phyloP scores from a whole-genome alignment of 2,888 invertebrate species.

The Perithous albicinctus region DNA sequence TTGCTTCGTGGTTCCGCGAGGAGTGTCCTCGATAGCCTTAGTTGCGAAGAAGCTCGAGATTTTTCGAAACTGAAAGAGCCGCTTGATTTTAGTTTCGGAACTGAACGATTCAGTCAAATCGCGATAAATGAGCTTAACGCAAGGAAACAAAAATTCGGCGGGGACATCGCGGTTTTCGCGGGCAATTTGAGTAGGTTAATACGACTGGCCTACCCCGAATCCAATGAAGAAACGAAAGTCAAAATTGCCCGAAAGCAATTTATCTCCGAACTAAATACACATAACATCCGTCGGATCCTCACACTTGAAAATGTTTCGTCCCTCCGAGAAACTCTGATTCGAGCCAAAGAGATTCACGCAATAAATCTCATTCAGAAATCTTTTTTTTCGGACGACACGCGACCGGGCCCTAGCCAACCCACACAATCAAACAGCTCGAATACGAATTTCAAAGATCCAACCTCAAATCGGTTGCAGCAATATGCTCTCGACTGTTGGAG shows the following conservation, averaged over 20 bases:
- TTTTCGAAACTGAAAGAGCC: conserved; percentile 18
- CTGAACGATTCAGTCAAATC: neutral
- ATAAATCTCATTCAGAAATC: neutral
- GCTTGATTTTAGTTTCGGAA: conserved; percentile 20
- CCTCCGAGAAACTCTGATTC: neutral
- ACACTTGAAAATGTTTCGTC: conserved; percentile 5
- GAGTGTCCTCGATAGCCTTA: conserved; percentile 8
- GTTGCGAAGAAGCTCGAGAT: neutral
- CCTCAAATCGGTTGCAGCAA: neutral
- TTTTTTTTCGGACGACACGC: neutral
- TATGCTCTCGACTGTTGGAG: neutral
- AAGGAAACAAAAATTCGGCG: conserved; percentile 26
- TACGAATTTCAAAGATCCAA: neutral
- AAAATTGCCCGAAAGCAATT: neutral
- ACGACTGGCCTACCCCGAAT: neutral
- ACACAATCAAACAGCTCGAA: neutral
- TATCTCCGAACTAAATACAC: neutral
- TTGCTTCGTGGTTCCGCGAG: neutral
- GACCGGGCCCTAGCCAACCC: neutral
- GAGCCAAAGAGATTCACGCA: neutral
- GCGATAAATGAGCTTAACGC: conserved; percentile 4
- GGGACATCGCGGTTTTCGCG: conserved; percentile 2
- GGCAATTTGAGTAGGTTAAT: neutral
- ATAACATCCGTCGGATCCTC: neutral
- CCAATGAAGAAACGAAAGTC: conserved; percentile 6